Conservation (phyloP, 53 echinoderm and acorn worm genomes). For the Zoroaster sp. region DNA sequence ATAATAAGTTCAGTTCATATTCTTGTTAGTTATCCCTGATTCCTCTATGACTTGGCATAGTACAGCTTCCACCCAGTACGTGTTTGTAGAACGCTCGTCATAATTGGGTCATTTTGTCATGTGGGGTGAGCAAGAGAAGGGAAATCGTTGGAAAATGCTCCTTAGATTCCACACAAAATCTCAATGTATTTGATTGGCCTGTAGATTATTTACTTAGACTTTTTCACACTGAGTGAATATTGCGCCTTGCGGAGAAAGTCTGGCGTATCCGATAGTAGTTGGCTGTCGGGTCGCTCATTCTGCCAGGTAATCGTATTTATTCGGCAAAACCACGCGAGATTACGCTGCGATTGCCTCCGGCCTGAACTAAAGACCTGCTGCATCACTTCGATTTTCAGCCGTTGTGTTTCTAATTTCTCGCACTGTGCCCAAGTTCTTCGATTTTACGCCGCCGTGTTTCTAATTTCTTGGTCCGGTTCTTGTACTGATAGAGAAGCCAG, state of each 20-base stretch:
- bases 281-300: background rate
- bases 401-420: constrained; percentile 34
- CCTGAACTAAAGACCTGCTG: constrained; percentile 32
- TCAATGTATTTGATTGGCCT: constrained; percentile 12
- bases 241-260: background rate
- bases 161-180: background rate
- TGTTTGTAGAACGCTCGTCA: no score
- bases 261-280: background rate
- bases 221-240: constrained; percentile 8
- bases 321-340: constrained; percentile 13
- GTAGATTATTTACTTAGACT: background rate
- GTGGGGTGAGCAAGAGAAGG: background rate
- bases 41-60: no score
- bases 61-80: no score
- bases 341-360: constrained; percentile 7
- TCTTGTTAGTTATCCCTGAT: no score
- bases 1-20: no score
- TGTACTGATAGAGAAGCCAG: constrained; percentile 21
- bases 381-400: constrained; percentile 10
- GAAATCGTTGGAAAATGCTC: background rate
- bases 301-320: constrained; percentile 36
- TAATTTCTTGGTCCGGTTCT: constrained; percentile 10
- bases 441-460: constrained; percentile 33
- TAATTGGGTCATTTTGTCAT: no score
- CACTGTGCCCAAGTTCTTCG: constrained; percentile 9